Conservation (phyloP, 2,797 vertebrate species). For the Cynopterus sphinx region DNA sequence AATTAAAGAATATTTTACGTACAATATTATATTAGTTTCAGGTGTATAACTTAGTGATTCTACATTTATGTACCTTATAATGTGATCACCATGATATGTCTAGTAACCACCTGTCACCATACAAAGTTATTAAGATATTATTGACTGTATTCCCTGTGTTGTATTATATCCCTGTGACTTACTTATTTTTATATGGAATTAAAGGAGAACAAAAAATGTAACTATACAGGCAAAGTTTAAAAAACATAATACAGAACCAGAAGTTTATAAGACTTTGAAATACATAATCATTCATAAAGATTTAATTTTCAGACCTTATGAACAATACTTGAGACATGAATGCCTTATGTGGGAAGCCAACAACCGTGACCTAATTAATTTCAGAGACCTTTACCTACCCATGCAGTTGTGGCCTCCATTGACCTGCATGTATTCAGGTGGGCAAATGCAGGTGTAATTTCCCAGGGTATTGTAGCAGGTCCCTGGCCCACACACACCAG, state of each 20-base stretch:
- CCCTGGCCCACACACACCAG: slow-evolving; percentile 89
- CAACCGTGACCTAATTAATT: neutral
- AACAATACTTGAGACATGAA: neutral
- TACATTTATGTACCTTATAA: neutral
- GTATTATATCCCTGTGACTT: neutral
- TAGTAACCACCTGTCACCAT: neutral
- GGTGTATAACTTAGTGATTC: neutral
- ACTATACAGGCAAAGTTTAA: neutral
- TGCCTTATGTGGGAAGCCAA: neutral
- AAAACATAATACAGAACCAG: neutral
- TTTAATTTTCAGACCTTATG: neutral
- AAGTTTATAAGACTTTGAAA: neutral
- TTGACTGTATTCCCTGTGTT: neutral
- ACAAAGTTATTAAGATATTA: neutral
- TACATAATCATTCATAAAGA: neutral
- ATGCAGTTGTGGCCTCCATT: slow-evolving; percentile 89
- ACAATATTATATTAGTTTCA: neutral
- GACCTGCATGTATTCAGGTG: slow-evolving; percentile 89
- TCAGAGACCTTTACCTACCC: slow-evolving; percentile 82
- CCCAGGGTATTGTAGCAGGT: slow-evolving; percentile 92
- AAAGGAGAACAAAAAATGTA: neutral
- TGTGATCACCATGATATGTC: neutral
- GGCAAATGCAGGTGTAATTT: slow-evolving; percentile 90
- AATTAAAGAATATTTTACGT: neutral
- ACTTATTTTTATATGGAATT: neutral